A percentile compares a stretch with the other conserved stretches of the same genome.
These are phyloP conservation scores for Hoplias malabaricus DNA, from an alignment of 2,113 vertebrate genomes.

Conservation along the genomic window DNA sequence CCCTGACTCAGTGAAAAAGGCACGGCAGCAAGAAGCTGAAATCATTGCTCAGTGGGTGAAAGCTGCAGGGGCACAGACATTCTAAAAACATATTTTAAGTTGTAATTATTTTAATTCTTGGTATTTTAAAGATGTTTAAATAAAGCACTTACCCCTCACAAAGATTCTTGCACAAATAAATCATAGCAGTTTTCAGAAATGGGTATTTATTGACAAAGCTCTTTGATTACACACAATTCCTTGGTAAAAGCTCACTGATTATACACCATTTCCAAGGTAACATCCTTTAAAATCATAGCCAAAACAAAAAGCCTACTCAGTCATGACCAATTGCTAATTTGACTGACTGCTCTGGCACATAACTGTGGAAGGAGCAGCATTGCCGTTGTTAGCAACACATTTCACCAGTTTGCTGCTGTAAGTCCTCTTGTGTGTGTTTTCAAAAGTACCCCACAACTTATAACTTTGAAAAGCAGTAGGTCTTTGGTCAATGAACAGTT, in stretches of 20 bases:
- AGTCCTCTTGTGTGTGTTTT: background rate
- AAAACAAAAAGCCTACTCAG: background rate
- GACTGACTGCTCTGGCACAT: background rate
- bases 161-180: constrained; percentile 1
- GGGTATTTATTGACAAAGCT: constrained; percentile 14
- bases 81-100: background rate
- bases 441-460: background rate
- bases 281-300: background rate
- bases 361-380: background rate
- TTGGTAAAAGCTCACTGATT: constrained; percentile 14
- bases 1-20: constrained; percentile 72
- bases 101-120: constrained; percentile 16
- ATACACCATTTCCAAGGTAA: background rate
- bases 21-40: constrained; percentile 73
- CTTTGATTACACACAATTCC: no score
- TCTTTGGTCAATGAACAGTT: constrained; percentile 56
- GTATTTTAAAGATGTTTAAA: constrained; percentile 6
- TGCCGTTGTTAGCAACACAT: background rate
- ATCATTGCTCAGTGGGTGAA: constrained; percentile 82
- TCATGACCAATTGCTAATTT: background rate
- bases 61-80: constrained; percentile 50
- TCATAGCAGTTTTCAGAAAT: constrained; percentile 8
- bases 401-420: background rate
- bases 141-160: background rate
- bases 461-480: constrained; percentile 5